Percentiles rank a stretch among this genome's conserved stretches.
Evolutionary conservation across 2,888 invertebrate species (phyloP).

Genomic region (Trichacis sp.): DNA sequence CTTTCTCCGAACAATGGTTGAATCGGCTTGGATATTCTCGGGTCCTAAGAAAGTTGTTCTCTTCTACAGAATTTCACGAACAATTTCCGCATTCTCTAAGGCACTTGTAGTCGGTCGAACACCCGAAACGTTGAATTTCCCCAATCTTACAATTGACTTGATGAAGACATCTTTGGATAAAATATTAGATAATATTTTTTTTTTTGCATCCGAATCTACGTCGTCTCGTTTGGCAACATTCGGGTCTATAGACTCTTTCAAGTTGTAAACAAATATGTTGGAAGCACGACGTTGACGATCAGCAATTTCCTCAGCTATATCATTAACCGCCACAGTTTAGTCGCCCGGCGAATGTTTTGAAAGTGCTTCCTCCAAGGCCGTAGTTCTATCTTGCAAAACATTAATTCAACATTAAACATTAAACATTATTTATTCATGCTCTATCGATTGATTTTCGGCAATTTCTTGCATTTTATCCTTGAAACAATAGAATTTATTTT

Average conservation of each 20-base stretch:
- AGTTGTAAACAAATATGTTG: not conserved
- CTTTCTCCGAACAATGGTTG: not conserved
- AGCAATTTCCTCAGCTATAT: not conserved
- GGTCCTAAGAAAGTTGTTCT: too few relatives aligned
- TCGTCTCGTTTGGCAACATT: not conserved
- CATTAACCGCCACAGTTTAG: not conserved
- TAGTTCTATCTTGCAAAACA: not conserved
- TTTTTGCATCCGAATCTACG: not conserved
- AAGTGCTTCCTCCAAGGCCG: not conserved
- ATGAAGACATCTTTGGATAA: not conserved
- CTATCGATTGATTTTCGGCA: not conserved
- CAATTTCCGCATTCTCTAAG: too few relatives aligned
- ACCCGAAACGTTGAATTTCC: too few relatives aligned
- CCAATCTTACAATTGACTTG: slow-evolving; percentile 40
- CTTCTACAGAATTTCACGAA: too few relatives aligned
- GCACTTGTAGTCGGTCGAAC: too few relatives aligned
- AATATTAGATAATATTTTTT: not conserved
- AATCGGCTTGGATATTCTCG: not conserved
- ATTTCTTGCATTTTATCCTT: not conserved
- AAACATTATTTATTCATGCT: too few relatives aligned
- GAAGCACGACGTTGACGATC: not conserved
- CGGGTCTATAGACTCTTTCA: not conserved
- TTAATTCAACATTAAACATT: too few relatives aligned
- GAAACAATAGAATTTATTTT: not conserved
- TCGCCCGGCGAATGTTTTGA: not conserved